phyloP scores from a whole-genome alignment of 1,140 invertebrate genomes.

The Oedothorax gibbosus region DNA sequence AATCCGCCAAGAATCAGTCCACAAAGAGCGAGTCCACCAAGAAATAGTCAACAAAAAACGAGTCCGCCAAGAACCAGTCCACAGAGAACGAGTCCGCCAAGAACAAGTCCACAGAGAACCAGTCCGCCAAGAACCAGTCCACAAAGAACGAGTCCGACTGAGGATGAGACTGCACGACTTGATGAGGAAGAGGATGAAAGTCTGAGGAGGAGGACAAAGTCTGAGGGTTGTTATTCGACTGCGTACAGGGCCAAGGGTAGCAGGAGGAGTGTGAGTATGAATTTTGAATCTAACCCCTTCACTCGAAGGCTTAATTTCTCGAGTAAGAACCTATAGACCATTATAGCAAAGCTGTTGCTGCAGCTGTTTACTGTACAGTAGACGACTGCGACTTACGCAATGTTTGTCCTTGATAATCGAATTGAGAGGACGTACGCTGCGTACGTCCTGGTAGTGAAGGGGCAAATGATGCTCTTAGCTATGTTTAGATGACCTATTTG shows the following conservation, averaged over 20 bases:
- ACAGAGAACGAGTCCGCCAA: too few species aligned
- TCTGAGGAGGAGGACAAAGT: slow-evolving; percentile 34
- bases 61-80: background rate
- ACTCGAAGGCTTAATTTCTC: background rate
- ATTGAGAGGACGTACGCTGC: too few species aligned
- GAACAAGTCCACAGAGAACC: too few species aligned
- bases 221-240: slow-evolving; percentile 38
- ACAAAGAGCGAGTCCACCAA: background rate
- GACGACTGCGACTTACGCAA: too few species aligned
- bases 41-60: background rate
- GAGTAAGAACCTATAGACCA: too few species aligned
- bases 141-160: background rate
- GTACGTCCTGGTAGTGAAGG: too few species aligned
- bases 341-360: too few species aligned
- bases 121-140: background rate
- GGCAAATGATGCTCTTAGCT: too few species aligned
- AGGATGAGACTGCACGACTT: background rate
- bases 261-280: slow-evolving; percentile 31
- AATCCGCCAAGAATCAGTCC: too few species aligned
- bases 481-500: too few species aligned
- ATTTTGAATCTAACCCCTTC: background rate
- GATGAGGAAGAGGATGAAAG: slow-evolving; percentile 10
- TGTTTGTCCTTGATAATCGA: too few species aligned
- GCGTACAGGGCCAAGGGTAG: slow-evolving; percentile 10
- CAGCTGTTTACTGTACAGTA: too few species aligned